A percentile compares a stretch with the other conserved stretches of the same genome.
Evolutionary conservation across 2,888 invertebrate genomes (phyloP).

Genomic region (Phoronis australis): DNA sequence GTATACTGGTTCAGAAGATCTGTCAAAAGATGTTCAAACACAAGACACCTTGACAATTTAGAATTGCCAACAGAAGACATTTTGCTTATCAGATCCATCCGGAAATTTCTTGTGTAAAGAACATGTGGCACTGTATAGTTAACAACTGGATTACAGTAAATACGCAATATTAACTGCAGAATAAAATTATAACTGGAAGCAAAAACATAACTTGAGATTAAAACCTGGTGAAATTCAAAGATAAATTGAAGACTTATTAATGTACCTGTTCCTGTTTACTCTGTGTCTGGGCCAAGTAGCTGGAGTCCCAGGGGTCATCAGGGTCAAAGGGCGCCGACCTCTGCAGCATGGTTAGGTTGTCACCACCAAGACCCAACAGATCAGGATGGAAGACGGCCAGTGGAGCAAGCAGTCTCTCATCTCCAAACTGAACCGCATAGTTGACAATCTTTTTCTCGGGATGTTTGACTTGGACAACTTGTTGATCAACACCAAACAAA

Average conservation of each 20-base stretch:
- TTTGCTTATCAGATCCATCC: too few species aligned
- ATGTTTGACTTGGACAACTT: conserved; percentile 43
- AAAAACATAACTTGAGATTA: conserved; percentile 4
- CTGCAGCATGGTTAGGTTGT: conserved; percentile 62
- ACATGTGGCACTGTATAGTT: too few species aligned
- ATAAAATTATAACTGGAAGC: background rate
- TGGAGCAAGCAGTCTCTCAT: conserved; percentile 88
- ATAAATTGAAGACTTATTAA: background rate
- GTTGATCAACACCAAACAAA: conserved; percentile 73
- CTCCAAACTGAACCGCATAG: conserved; percentile 66
- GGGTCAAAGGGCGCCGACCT: conserved; percentile 67
- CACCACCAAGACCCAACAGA: conserved; percentile 62
- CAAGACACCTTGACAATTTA: too few species aligned
- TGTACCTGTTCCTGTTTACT: conserved; percentile 24
- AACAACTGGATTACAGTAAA: too few species aligned
- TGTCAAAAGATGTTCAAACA: too few species aligned
- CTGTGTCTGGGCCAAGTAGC: conserved; percentile 78
- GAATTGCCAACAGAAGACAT: too few species aligned
- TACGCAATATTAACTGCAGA: conserved; percentile 8
- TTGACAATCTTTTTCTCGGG: conserved; percentile 40
- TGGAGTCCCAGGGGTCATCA: conserved; percentile 90
- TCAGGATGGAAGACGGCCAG: conserved; percentile 81
- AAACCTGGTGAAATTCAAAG: conserved; percentile 14
- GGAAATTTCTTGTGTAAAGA: too few species aligned
- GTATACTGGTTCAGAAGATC: too few species aligned